Evolutionary conservation across 2,113 vertebrate genomes (phyloP).

Genomic region (Sterrhoptilus dennistouni): DNA sequence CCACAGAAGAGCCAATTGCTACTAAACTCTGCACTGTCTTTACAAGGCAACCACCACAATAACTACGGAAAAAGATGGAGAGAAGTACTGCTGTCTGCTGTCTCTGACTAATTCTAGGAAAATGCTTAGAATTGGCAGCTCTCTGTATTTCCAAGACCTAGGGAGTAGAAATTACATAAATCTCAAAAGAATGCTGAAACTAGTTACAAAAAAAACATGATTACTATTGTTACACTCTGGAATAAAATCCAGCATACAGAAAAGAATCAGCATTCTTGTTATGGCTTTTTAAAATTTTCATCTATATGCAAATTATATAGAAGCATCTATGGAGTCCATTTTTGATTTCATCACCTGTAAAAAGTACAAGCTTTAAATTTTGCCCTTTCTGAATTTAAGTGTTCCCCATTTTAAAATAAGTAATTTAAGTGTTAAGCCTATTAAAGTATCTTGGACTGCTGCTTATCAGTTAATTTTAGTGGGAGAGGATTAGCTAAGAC

Average conservation of each 20-base stretch:
- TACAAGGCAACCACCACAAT: neutral
- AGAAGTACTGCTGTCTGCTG: neutral
- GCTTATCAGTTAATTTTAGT: neutral
- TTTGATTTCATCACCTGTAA: conserved; percentile 14
- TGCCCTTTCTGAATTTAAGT: conserved; percentile 24
- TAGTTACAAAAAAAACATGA: conserved; percentile 17
- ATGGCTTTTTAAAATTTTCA: conserved; percentile 1
- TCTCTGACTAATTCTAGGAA: neutral
- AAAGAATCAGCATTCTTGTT: conserved; percentile 19
- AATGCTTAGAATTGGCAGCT: neutral
- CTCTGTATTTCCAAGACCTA: neutral
- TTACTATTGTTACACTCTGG: neutral
- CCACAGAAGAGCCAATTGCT: neutral
- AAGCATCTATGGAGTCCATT: neutral
- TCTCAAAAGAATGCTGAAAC: neutral
- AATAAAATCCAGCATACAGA: neutral
- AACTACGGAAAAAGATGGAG: neutral
- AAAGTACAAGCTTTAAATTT: conserved; percentile 11
- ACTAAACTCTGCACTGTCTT: neutral
- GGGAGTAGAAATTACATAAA: neutral
- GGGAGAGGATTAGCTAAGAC: neutral
- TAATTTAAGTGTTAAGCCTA: conserved; percentile 30
- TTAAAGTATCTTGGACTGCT: neutral
- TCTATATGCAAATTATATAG: conserved; percentile 48
- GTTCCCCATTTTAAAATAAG: conserved; percentile 15